phyloP scores from a whole-genome alignment of 2,113 vertebrate genomes.

The Saimiri boliviensis region DNA sequence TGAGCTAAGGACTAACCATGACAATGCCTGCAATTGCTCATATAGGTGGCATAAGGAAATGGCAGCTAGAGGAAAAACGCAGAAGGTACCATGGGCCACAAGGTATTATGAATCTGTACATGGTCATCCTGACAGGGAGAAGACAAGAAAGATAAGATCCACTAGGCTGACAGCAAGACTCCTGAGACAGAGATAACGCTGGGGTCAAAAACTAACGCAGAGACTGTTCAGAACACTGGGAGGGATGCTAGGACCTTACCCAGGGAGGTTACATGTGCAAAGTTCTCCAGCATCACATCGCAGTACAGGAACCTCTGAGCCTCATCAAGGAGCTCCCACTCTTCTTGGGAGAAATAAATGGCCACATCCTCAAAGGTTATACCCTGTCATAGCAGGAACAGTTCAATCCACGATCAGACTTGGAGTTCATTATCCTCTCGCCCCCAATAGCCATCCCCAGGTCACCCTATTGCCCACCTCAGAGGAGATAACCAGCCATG shows the following conservation, averaged over 20 bases:
- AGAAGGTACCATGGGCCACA: background rate
- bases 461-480: background rate
- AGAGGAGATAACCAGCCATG: background rate
- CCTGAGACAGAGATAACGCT: background rate
- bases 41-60: background rate
- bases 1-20: background rate
- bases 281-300: conserved; percentile 36
- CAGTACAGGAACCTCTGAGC: conserved; percentile 8
- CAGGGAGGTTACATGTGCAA: background rate
- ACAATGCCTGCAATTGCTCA: background rate
- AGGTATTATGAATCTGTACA: background rate
- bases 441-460: background rate
- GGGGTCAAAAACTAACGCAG: background rate
- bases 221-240: background rate
- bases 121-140: background rate
- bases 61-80: background rate
- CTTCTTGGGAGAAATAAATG: conserved; percentile 52
- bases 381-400: conserved; percentile 1
- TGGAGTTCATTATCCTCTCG: background rate
- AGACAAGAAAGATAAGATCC: background rate
- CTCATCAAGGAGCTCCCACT: conserved; percentile 51
- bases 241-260: background rate
- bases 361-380: conserved; percentile 51
- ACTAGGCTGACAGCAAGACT: background rate
- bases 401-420: background rate